Evolutionary conservation across 2,113 vertebrate species (phyloP).

Genomic region (Capreolus pygargus): DNA sequence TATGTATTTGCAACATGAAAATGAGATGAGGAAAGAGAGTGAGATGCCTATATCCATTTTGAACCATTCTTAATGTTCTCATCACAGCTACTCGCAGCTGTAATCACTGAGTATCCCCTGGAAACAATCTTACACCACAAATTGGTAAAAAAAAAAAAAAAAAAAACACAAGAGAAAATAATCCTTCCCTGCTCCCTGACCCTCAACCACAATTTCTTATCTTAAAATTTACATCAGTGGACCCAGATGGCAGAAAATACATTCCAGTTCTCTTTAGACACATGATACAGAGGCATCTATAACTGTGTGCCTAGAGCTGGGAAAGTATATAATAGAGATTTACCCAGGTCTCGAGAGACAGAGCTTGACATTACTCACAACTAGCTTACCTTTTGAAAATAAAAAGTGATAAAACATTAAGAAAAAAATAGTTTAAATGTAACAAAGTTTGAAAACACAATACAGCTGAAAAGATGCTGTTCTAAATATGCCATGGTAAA

Average conservation of each 20-base stretch:
- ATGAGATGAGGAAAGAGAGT: neutral
- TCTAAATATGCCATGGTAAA: neutral
- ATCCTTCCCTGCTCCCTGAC: neutral
- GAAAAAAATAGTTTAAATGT: neutral
- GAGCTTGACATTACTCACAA: neutral
- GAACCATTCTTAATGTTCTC: constrained; percentile 28
- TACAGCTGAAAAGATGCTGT: neutral
- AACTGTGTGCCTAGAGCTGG: neutral
- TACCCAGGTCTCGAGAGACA: neutral
- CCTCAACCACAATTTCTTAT: neutral
- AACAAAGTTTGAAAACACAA: neutral
- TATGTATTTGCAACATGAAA: neutral
- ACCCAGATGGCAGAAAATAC: neutral
- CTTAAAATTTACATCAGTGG: neutral
- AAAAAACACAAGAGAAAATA: neutral
- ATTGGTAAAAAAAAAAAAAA: neutral
- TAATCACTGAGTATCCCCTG: constrained; percentile 26
- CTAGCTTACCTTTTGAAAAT: neutral
- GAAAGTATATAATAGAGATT: neutral
- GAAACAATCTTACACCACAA: constrained; percentile 39
- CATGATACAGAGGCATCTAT: neutral
- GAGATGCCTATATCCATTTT: neutral
- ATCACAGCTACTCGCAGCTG: constrained; percentile 18
- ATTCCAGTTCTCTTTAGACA: neutral
- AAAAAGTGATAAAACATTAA: neutral